A percentile compares a stretch with the other conserved stretches of the same genome.
phyloP scores from a whole-genome alignment of 2,113 vertebrate species.

The Rana temporaria region DNA sequence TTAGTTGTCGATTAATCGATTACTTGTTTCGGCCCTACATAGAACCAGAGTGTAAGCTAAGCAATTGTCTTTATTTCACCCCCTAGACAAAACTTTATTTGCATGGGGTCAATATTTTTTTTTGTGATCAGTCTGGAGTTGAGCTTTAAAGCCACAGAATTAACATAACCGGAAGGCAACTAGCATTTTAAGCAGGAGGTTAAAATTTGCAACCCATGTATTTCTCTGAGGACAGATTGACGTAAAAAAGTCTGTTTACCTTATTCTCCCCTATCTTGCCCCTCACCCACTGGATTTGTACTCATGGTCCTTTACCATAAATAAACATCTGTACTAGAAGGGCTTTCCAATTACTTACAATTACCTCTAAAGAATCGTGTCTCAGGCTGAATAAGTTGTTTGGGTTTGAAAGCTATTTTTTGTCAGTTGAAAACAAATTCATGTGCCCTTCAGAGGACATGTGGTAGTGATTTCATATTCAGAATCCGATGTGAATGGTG shows the following conservation, averaged over 20 bases:
- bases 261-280: background rate
- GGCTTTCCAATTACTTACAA: constrained; percentile 45
- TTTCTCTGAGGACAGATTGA: background rate
- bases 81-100: too few relatives aligned
- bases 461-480: background rate
- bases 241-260: constrained; percentile 6
- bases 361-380: constrained; percentile 44
- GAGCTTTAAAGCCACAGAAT: too few relatives aligned
- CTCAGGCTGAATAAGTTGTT: constrained; percentile 28
- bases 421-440: constrained; percentile 14
- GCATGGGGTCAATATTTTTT: too few relatives aligned
- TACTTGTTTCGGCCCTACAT: too few relatives aligned
- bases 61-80: too few relatives aligned
- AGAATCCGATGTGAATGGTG: background rate
- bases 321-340: constrained; percentile 45
- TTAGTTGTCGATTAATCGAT: too few relatives aligned
- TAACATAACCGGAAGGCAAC: too few relatives aligned
- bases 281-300: constrained; percentile 43
- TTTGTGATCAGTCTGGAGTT: too few relatives aligned
- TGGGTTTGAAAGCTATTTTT: constrained; percentile 23
- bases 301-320: constrained; percentile 9
- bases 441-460: background rate
- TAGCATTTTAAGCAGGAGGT: too few relatives aligned
- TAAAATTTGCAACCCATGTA: background rate
- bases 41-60: too few relatives aligned